Evolutionary conservation across 2,113 vertebrate species (phyloP).

Genomic region (Lutjanus erythropterus): DNA sequence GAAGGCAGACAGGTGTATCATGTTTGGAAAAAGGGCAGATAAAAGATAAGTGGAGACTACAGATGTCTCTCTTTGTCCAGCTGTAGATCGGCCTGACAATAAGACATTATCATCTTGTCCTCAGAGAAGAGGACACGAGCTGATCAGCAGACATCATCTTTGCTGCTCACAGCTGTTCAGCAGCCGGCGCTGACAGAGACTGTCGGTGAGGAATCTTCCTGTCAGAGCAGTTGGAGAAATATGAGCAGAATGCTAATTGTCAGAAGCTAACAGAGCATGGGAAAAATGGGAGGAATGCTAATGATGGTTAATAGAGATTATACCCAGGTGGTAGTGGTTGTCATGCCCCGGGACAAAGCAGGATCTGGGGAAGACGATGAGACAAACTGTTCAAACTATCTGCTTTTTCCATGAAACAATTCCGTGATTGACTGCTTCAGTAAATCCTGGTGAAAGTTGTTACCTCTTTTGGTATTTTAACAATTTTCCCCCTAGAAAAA

Average conservation of each 20-base stretch:
- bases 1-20: not conserved
- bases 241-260: conserved; percentile 67
- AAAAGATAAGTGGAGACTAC: conserved; percentile 1
- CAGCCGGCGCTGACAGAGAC: conserved; percentile 35
- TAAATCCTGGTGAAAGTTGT: not conserved
- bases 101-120: conserved; percentile 5
- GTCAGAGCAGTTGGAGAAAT: conserved; percentile 29
- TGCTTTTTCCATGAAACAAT: not conserved
- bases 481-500: not conserved
- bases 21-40: not conserved
- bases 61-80: not conserved
- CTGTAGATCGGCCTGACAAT: not conserved
- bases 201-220: conserved; percentile 55
- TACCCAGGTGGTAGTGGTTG: conserved; percentile 23
- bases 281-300: conserved; percentile 77
- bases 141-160: conserved; percentile 7
- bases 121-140: not conserved
- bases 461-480: not conserved
- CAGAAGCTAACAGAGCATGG: conserved; percentile 48
- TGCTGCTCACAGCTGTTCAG: conserved; percentile 21
- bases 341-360: not conserved
- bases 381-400: not conserved
- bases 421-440: not conserved
- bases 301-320: conserved; percentile 66
- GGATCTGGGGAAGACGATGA: not conserved